Percentiles rank a stretch among this genome's conserved stretches.
Evolutionary conservation across 2,888 invertebrate genomes (phyloP).

Genomic region (Parnassius glacialis): DNA sequence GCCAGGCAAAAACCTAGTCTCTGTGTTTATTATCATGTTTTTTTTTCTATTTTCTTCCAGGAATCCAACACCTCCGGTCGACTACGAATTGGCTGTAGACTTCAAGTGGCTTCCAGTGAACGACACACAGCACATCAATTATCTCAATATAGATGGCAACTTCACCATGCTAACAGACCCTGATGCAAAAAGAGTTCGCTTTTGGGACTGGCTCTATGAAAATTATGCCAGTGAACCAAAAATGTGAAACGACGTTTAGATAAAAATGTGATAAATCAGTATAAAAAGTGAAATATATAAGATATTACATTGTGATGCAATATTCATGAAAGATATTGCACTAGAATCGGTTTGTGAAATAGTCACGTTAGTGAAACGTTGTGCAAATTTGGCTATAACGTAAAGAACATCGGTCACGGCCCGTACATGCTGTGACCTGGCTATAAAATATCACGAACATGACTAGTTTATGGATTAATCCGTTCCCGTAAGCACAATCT

Average conservation of each 20-base stretch:
- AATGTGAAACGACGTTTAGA: conserved; percentile 5
- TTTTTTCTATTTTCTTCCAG: conserved; percentile 43
- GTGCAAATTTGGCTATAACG: conserved; percentile 9
- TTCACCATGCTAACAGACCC: conserved; percentile 75
- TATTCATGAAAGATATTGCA: no score
- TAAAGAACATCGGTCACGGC: neutral
- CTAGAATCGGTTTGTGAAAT: neutral
- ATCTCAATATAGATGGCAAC: conserved; percentile 78
- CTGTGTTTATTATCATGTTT: neutral
- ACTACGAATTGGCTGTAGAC: conserved; percentile 69
- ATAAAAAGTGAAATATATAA: neutral
- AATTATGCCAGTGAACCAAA: conserved; percentile 45
- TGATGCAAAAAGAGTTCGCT: conserved; percentile 74
- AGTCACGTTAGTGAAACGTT: conserved; percentile 6
- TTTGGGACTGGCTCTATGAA: conserved; percentile 80
- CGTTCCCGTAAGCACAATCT: no score
- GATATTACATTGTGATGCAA: neutral
- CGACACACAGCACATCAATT: conserved; percentile 55
- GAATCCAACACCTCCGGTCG: conserved; percentile 78
- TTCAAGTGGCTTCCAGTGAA: conserved; percentile 79
- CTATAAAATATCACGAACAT: no score
- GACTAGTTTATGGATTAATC: no score
- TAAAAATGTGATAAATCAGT: conserved; percentile 1
- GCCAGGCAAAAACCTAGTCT: no score
- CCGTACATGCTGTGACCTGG: no score